These are phyloP conservation scores for Cephalopholis sonnerati DNA, from an alignment of 2,113 vertebrate species.

Conservation along the genomic window DNA sequence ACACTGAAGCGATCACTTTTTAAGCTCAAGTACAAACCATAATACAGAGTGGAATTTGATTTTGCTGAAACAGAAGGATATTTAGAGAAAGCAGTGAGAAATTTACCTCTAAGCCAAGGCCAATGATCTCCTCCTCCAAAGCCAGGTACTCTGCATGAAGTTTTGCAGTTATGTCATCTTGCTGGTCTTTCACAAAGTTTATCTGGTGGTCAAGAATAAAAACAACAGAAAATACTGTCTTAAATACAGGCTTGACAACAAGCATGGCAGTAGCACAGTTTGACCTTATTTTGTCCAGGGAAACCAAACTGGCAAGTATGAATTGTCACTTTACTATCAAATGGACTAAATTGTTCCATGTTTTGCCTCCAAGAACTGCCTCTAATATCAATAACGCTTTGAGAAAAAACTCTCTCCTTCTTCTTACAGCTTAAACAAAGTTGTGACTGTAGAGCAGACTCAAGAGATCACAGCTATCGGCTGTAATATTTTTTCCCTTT, in stretches of 20 bases:
- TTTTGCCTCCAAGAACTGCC: background rate
- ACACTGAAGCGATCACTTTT: constrained; percentile 3
- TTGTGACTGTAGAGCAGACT: background rate
- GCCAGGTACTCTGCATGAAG: constrained; percentile 82
- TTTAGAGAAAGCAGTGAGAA: background rate
- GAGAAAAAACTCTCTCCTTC: background rate
- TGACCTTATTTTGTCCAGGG: background rate
- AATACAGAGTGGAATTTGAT: background rate
- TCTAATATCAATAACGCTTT: constrained; percentile 30
- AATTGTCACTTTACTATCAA: constrained; percentile 10
- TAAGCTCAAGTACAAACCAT: background rate
- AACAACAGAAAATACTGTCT: background rate
- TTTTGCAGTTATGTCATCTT: constrained; percentile 81
- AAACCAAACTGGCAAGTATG: background rate
- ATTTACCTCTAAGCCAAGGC: constrained; percentile 84
- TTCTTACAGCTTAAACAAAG: constrained; percentile 12
- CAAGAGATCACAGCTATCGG: background rate
- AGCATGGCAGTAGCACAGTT: background rate
- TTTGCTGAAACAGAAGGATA: background rate
- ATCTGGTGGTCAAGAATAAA: constrained; percentile 81
- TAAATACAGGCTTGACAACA: constrained; percentile 17
- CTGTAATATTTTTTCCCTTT: background rate
- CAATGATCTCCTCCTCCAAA: constrained; percentile 85
- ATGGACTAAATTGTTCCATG: background rate
- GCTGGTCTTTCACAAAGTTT: constrained; percentile 87